Conservation (phyloP, 2,888 invertebrate species). For the Papilio demoleus region DNA sequence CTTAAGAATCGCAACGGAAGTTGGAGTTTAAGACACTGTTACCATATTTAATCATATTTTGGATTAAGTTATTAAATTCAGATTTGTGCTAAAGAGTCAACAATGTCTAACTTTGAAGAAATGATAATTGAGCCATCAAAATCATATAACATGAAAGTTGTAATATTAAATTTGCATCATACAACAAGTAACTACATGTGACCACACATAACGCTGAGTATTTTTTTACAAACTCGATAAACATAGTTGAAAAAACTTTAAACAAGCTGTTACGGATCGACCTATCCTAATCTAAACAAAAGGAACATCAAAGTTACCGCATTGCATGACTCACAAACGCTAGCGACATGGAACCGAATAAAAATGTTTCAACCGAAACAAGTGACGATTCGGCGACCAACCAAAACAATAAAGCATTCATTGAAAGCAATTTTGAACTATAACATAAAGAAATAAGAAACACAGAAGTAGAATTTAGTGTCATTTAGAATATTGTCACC, state of each 20-base stretch:
- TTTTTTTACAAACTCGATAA: background rate
- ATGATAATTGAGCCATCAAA: too few relatives aligned
- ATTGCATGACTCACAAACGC: slow-evolving; percentile 53
- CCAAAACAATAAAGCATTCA: slow-evolving; percentile 42
- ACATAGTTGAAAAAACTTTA: slow-evolving; percentile 14
- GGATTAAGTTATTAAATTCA: too few relatives aligned
- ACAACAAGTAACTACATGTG: background rate
- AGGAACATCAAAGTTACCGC: slow-evolving; percentile 45
- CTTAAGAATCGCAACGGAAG: too few relatives aligned
- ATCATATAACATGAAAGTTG: too few relatives aligned
- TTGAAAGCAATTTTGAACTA: slow-evolving; percentile 46
- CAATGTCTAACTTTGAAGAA: too few relatives aligned
- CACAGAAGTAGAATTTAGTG: slow-evolving; percentile 33
- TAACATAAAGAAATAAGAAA: slow-evolving; percentile 42
- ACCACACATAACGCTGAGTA: background rate
- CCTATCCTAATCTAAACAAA: slow-evolving; percentile 13
- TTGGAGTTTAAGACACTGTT: too few relatives aligned
- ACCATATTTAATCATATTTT: too few relatives aligned
- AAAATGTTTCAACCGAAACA: slow-evolving; percentile 64
- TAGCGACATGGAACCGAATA: slow-evolving; percentile 55
- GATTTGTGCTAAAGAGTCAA: too few relatives aligned
- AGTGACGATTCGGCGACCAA: slow-evolving; percentile 60
- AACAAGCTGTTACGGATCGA: slow-evolving; percentile 30
- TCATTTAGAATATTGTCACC: slow-evolving; percentile 47
- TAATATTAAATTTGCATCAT: background rate